Conservation (phyloP, 2,113 vertebrate genomes). For the Python bivittatus region DNA sequence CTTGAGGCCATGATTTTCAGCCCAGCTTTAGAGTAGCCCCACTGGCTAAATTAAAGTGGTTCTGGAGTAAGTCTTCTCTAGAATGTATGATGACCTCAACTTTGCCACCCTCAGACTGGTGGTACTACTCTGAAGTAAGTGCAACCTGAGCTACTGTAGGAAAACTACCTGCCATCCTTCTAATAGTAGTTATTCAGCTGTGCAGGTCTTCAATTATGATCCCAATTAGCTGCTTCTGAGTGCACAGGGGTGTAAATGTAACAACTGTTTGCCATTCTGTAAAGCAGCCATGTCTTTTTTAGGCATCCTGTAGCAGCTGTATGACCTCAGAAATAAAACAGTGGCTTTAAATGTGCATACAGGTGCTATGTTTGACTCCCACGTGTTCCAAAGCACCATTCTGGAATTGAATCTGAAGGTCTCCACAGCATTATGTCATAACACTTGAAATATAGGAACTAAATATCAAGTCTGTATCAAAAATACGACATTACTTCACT, state of each 20-base stretch:
- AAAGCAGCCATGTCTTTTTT: not conserved
- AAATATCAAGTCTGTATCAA: conserved; percentile 58
- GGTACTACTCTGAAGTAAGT: conserved; percentile 7
- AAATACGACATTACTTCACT: conserved; percentile 68
- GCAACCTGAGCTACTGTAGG: conserved; percentile 39
- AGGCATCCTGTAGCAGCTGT: not conserved
- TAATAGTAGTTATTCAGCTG: conserved; percentile 54
- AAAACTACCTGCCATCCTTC: conserved; percentile 23
- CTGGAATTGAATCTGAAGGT: not conserved
- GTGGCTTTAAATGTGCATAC: not conserved
- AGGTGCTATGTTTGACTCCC: not conserved
- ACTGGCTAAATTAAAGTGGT: not conserved
- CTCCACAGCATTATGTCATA: conserved; percentile 41
- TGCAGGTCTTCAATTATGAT: not conserved
- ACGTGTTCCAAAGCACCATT: not conserved
- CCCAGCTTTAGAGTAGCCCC: not conserved
- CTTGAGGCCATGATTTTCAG: conserved; percentile 51
- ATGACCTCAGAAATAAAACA: not conserved
- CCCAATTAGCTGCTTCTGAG: not conserved
- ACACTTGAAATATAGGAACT: conserved; percentile 69
- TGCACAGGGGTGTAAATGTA: not conserved
- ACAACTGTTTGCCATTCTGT: not conserved
- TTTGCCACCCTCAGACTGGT: not conserved
- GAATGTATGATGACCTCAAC: not conserved
- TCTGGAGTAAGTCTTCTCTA: not conserved